A percentile compares a stretch with the other conserved stretches of the same genome.
Evolutionary conservation across 2,113 vertebrate genomes (phyloP).

Genomic region (Corythornis vintsioides): DNA sequence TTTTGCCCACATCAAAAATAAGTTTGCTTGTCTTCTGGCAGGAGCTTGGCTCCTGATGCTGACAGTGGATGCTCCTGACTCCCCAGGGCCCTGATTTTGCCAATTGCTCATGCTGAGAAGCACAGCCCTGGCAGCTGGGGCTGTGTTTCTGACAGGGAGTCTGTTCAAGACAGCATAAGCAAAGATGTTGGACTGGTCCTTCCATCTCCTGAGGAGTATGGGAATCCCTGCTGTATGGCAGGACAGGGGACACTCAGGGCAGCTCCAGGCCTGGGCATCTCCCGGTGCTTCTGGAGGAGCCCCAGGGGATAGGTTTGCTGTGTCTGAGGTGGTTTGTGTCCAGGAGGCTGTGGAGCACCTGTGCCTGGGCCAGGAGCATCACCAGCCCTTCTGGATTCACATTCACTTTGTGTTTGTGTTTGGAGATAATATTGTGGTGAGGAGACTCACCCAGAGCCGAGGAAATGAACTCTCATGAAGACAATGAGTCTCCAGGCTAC

Average conservation of each 20-base stretch:
- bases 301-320: neutral
- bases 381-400: neutral
- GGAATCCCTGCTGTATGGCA: neutral
- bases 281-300: neutral
- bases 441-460: accelerated
- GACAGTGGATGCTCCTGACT: neutral
- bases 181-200: neutral
- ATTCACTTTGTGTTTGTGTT: accelerated
- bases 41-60: neutral
- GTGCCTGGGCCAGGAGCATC: neutral
- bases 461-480: neutral
- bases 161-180: neutral
- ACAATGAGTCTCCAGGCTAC: conserved; percentile 47
- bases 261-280: neutral
- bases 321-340: neutral
- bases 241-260: neutral
- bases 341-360: neutral
- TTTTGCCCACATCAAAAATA: neutral
- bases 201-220: neutral
- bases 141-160: neutral
- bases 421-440: neutral
- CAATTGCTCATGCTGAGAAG: neutral
- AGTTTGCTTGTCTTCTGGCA: neutral
- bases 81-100: neutral
- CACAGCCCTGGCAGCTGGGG: accelerated